Conservation (phyloP, 2,888 invertebrate genomes). For the Laothoe populi region DNA sequence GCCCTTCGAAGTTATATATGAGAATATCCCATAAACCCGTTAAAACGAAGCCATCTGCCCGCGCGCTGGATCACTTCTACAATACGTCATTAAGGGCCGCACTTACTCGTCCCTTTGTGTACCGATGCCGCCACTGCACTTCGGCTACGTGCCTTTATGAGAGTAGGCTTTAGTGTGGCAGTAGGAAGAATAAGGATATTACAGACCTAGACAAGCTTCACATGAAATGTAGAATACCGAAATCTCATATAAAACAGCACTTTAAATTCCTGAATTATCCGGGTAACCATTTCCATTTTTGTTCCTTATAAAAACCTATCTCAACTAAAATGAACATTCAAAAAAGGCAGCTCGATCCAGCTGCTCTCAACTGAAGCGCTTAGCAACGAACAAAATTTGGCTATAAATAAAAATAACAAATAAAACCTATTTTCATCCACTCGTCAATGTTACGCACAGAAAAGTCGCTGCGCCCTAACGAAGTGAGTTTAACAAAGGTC, state of each 20-base stretch:
- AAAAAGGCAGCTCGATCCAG: too few relatives aligned
- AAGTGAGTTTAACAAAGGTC: conserved; percentile 1
- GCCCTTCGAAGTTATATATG: background rate
- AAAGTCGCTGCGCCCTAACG: background rate
- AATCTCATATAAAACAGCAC: too few relatives aligned
- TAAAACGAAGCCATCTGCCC: background rate
- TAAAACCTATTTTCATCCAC: too few relatives aligned
- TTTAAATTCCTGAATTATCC: too few relatives aligned
- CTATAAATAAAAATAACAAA: too few relatives aligned
- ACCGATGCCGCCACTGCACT: conserved; percentile 1
- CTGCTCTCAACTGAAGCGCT: too few relatives aligned
- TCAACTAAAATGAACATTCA: too few relatives aligned
- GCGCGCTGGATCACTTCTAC: background rate
- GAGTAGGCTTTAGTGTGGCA: background rate
- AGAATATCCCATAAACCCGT: background rate
- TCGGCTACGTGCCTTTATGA: background rate
- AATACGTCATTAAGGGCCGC: conserved; percentile 15
- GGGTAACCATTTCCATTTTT: too few relatives aligned
- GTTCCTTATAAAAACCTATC: too few relatives aligned
- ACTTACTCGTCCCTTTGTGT: conserved; percentile 1
- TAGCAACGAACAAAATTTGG: too few relatives aligned
- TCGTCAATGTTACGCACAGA: background rate
- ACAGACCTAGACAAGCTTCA: background rate
- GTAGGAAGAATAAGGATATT: too few relatives aligned
- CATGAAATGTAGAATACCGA: too few relatives aligned